phyloP scores from a whole-genome alignment of 2,888 invertebrate species.

The Machimus atricapillus region DNA sequence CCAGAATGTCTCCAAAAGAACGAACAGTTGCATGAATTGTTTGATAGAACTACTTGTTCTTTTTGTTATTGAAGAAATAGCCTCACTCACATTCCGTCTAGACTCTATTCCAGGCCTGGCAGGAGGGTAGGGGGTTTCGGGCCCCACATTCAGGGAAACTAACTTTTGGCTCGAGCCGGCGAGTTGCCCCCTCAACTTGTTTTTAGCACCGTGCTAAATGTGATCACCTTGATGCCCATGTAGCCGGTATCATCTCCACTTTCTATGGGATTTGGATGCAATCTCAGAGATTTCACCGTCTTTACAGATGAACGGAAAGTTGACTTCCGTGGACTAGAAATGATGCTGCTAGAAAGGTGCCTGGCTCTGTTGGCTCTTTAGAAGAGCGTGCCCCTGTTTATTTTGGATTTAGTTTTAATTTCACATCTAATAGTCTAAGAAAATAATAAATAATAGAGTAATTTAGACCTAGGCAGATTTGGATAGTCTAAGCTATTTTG shows the following conservation, averaged over 20 bases:
- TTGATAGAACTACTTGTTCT: background rate
- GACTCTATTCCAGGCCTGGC: background rate
- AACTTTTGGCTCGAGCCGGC: background rate
- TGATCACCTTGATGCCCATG: background rate
- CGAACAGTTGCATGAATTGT: background rate
- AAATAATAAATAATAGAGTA: background rate
- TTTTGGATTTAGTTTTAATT: background rate
- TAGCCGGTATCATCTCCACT: background rate
- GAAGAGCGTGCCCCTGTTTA: background rate
- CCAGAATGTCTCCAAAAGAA: background rate
- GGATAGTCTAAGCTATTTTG: too few species aligned
- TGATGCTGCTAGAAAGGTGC: background rate
- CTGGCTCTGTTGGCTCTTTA: background rate
- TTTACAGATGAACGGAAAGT: background rate
- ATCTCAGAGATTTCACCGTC: background rate
- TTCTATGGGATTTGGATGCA: background rate
- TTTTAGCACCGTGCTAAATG: background rate
- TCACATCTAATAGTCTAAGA: background rate
- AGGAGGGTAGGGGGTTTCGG: background rate
- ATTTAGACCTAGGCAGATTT: too few species aligned
- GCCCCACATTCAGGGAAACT: background rate
- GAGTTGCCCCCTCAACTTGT: background rate
- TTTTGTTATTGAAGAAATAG: background rate
- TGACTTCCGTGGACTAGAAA: background rate
- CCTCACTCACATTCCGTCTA: background rate